Evolutionary conservation across 2,113 vertebrate genomes (phyloP), one percentile per base, ranked within the genome.

Genomic region (Epinephelus fuscoguttatus): DNA sequence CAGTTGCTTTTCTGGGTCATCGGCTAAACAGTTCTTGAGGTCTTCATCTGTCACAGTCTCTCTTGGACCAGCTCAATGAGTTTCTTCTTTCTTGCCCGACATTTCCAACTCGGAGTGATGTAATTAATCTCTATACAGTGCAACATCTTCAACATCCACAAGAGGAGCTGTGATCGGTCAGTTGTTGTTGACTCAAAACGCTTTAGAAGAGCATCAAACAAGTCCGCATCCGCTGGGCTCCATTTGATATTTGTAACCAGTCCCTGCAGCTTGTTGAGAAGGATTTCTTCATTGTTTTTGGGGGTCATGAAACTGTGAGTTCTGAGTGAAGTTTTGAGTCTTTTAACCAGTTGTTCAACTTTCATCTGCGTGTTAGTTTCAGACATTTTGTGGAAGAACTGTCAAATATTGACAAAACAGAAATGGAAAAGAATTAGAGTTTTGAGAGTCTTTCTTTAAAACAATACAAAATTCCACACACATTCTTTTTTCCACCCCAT

Each of bases 51-150:
- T 72, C 49, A 82, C 0, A 6, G 0, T 53, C 2, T 42, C 0
- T 87, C 57, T 70, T 1, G 10, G 0, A 90, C 23, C 72, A 87
- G 25, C 0, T 23, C 21, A 0, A 72, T 19, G 0, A 90, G 42
- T 2, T 25, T 77, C 19, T 47, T 67, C 19, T 47, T 67, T 80
- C 0, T 0, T 21, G 0, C 18, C 21, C 4, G 0, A 1, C 3
- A 6, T 68, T 0, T 85, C 84, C 49, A 82, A 4, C 21, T 9
- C 10, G 81, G 62, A 59, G 72, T 87, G 30, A 92, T 86, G 18
- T 69, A 81, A 64, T 94, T 74, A 12, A 89, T 88, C 64, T 93
- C 80, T 18, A 92, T 82, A 11, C 69, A 82, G 69, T 92, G 84
- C 79, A 94, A 60, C 66, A 88, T 85, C 79, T 80, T 45, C 23